These are phyloP conservation scores for Drosophila multiciliata DNA, from an alignment of 2,888 invertebrate species.

Conservation along the genomic window DNA sequence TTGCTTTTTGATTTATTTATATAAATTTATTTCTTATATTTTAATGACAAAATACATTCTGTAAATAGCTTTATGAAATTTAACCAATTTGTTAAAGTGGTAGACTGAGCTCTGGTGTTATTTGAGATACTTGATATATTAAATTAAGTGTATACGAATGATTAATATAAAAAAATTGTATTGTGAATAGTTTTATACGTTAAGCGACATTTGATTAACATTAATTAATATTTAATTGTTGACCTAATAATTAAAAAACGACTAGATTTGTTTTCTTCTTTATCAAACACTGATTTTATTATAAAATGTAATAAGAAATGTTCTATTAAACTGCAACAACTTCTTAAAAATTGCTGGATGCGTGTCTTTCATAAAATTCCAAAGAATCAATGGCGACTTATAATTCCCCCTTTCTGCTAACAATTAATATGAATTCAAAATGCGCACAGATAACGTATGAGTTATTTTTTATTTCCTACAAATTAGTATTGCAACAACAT, in stretches of 20 bases:
- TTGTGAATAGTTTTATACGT: not conserved
- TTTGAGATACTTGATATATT: not conserved
- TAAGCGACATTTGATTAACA: not conserved
- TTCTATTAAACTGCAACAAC: not conserved
- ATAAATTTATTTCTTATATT: not conserved
- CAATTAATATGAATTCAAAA: not conserved
- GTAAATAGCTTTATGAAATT: not conserved
- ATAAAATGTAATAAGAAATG: not conserved
- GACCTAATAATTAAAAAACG: not conserved
- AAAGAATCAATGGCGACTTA: not conserved
- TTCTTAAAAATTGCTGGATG: too few relatives aligned
- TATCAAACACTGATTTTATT: not conserved
- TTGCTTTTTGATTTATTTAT: not conserved
- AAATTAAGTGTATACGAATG: not conserved
- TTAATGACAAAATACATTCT: not conserved
- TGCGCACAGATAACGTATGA: constrained; percentile 19
- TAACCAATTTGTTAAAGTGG: not conserved
- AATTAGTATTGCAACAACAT: not conserved
- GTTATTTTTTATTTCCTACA: constrained; percentile 19
- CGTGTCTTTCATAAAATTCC: not conserved
- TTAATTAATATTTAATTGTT: not conserved
- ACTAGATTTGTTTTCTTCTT: not conserved
- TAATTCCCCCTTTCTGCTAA: not conserved
- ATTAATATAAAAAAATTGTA: not conserved
- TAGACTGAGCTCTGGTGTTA: not conserved